Conservation (phyloP, 1,140 invertebrate genomes). For the Aphaenogaster floridana region DNA sequence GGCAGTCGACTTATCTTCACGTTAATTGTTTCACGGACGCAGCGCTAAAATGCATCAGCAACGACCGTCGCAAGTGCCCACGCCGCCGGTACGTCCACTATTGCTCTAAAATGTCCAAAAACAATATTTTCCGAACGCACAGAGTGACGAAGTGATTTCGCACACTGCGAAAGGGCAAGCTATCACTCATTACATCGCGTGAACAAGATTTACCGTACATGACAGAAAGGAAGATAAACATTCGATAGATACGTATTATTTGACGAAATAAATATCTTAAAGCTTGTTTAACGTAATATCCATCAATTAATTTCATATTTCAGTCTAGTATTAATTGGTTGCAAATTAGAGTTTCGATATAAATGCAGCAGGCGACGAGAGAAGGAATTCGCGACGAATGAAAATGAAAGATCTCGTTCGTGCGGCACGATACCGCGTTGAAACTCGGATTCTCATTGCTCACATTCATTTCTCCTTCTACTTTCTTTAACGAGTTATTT, state of each 20-base stretch:
- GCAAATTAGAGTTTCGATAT: neutral
- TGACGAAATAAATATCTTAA: neutral
- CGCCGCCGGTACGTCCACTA: slow-evolving; percentile 72
- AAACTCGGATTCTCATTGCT: neutral
- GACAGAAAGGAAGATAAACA: neutral
- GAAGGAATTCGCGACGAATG: neutral
- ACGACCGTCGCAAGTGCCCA: slow-evolving; percentile 60
- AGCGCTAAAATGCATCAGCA: slow-evolving; percentile 77
- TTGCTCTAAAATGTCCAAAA: slow-evolving; percentile 65
- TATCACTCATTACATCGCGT: neutral
- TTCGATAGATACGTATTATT: neutral
- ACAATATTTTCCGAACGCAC: neutral
- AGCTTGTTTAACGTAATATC: neutral
- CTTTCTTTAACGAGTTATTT: slow-evolving; percentile 24
- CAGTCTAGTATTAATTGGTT: neutral
- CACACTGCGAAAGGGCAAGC: neutral
- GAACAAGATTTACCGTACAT: neutral
- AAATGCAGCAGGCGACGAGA: neutral
- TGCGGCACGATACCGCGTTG: neutral
- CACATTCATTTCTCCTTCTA: slow-evolving; percentile 12
- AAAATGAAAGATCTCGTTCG: slow-evolving; percentile 21
- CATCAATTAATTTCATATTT: neutral
- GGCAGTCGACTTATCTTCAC: slow-evolving; percentile 74
- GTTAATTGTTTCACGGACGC: slow-evolving; percentile 76
- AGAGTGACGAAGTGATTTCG: neutral